A percentile compares a stretch with the other conserved stretches of the same genome.
Evolutionary conservation across 2,888 invertebrate species (phyloP).

Genomic region (Oxyteleia sp.): DNA sequence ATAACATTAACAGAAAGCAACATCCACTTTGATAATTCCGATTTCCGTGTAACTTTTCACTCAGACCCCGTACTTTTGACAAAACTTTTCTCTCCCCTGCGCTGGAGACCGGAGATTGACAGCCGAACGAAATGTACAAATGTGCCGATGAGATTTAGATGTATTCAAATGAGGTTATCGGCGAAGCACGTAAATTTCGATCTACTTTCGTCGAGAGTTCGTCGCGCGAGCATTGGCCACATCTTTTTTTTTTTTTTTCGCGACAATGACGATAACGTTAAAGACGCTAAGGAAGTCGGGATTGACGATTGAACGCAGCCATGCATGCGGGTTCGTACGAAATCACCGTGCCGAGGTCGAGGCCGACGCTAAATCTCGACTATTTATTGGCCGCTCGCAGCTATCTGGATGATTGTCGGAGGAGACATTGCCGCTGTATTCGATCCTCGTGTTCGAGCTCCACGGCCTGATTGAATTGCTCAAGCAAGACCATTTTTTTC

Average conservation of each 20-base stretch:
- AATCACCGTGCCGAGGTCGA: slow-evolving; percentile 76
- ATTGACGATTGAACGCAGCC: slow-evolving; percentile 83
- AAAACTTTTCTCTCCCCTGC: neutral
- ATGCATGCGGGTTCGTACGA: slow-evolving; percentile 81
- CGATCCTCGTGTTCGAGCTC: too few relatives aligned
- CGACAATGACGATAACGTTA: slow-evolving; percentile 76
- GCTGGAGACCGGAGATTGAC: slow-evolving; percentile 14
- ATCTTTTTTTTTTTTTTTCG: slow-evolving; percentile 83
- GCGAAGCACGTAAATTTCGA: slow-evolving; percentile 47
- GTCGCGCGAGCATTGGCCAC: slow-evolving; percentile 52
- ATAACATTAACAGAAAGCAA: neutral
- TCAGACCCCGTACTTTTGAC: neutral
- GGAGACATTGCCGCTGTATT: too few relatives aligned
- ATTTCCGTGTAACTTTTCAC: neutral
- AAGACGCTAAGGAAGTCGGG: slow-evolving; percentile 74
- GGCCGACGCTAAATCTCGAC: slow-evolving; percentile 81
- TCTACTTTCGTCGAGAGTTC: slow-evolving; percentile 33
- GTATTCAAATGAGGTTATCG: slow-evolving; percentile 60
- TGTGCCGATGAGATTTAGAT: slow-evolving; percentile 44
- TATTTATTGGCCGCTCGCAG: too few relatives aligned
- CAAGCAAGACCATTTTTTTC: too few relatives aligned
- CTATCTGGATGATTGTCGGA: too few relatives aligned
- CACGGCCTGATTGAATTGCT: too few relatives aligned
- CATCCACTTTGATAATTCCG: neutral
- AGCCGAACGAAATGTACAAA: slow-evolving; percentile 50